A percentile compares a stretch with the other conserved stretches of the same genome.
Evolutionary conservation across 2,888 invertebrate genomes (phyloP).

Genomic region (Aplocera efformata): DNA sequence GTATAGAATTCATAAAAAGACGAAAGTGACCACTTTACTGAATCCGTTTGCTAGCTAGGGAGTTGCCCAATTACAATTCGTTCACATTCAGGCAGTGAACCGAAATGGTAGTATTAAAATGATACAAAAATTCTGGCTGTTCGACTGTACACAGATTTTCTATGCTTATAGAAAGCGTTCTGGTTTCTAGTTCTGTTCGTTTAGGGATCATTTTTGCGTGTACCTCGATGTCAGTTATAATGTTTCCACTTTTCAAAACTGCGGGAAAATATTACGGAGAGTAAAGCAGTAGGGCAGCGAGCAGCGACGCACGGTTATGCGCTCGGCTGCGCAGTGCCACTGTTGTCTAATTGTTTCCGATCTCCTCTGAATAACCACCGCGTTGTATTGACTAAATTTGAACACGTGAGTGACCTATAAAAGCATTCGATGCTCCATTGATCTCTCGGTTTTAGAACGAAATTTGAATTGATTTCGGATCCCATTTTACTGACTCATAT

Average conservation of each 20-base stretch:
- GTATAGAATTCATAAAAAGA: constrained; percentile 8
- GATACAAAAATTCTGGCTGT: constrained; percentile 35
- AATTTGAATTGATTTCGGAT: constrained; percentile 8
- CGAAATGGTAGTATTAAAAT: constrained; percentile 38
- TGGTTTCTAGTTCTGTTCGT: background rate
- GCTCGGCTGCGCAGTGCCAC: constrained; percentile 75
- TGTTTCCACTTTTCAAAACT: constrained; percentile 34
- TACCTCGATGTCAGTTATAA: constrained; percentile 13
- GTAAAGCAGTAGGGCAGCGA: constrained; percentile 63
- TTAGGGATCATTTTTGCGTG: constrained; percentile 29
- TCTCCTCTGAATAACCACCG: constrained; percentile 68
- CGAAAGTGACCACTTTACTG: constrained; percentile 11
- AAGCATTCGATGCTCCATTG: constrained; percentile 48
- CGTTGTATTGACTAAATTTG: constrained; percentile 70
- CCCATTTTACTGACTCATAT: constrained; percentile 10
- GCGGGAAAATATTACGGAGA: constrained; percentile 53
- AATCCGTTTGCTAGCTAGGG: constrained; percentile 25
- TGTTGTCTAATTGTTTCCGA: constrained; percentile 78
- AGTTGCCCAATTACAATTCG: constrained; percentile 37
- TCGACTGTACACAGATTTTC: constrained; percentile 14
- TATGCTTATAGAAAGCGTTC: constrained; percentile 3
- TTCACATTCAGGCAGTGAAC: constrained; percentile 37
- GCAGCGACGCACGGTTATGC: constrained; percentile 64
- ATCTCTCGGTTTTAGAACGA: constrained; percentile 30
- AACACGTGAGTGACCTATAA: constrained; percentile 64